Conservation (phyloP, 1,140 invertebrate species). For the Limonius californicus region DNA sequence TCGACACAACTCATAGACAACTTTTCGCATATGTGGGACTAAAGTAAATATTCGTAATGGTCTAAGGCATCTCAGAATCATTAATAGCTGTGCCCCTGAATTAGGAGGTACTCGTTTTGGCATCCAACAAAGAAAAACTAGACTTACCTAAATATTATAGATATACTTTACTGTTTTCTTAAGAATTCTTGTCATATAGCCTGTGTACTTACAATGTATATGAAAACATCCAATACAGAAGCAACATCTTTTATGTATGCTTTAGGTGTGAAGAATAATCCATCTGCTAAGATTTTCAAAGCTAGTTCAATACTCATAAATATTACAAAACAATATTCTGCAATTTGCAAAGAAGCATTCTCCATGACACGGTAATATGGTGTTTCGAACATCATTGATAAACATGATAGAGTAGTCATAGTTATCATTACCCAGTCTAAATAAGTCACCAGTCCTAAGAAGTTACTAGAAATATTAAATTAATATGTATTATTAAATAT, state of each 20-base stretch:
- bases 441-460: constrained; percentile 96
- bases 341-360: constrained; percentile 81
- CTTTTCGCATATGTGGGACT: constrained; percentile 98
- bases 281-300: constrained; percentile 95
- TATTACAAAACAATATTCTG: constrained; percentile 97
- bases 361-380: constrained; percentile 85
- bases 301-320: constrained; percentile 96
- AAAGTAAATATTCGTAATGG: constrained; percentile 96
- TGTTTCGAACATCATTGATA: constrained; percentile 99
- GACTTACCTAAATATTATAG: constrained; percentile 63
- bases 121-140: constrained; percentile 97
- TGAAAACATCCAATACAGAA: constrained; percentile 94
- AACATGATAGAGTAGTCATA: constrained; percentile 93
- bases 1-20: constrained; percentile 95
- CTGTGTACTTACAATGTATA: constrained; percentile 94
- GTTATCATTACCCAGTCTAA: constrained; percentile 99
- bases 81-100: constrained; percentile 88
- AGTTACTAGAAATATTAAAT: constrained; percentile 89
- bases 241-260: constrained; percentile 97
- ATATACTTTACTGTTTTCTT: not conserved
- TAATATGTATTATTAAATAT: constrained; percentile 34
- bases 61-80: constrained; percentile 94
- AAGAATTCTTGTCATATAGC: not conserved
- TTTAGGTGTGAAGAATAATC: constrained; percentile 98
- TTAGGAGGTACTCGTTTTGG: constrained; percentile 86